A percentile compares a stretch with the other conserved stretches of the same genome.
Conservation (phyloP, 2,113 vertebrate species). For the Sorex araneus region DNA sequence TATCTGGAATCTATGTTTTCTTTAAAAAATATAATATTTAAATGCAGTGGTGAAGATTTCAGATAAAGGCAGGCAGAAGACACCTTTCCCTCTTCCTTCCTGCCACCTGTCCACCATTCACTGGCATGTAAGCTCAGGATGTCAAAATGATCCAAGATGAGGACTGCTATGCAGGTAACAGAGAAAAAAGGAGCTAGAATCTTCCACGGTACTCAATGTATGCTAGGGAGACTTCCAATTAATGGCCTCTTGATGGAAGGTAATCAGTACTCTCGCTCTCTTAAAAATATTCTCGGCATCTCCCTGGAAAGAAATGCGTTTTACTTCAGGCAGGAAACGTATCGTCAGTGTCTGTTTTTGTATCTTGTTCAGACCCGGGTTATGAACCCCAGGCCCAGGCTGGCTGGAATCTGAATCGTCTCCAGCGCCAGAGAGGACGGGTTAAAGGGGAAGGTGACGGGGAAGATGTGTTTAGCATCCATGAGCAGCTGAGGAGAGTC, state of each 20-base stretch:
- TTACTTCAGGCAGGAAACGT: conserved; percentile 74
- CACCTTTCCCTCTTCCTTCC: not conserved
- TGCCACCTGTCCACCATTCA: conserved; percentile 36
- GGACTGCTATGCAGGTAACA: conserved; percentile 63
- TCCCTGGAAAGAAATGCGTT: conserved; percentile 74
- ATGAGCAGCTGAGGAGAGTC: conserved; percentile 97
- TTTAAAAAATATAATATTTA: conserved; percentile 81
- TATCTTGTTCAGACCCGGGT: conserved; percentile 92
- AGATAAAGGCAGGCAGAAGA: conserved; percentile 82
- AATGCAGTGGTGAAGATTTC: conserved; percentile 84
- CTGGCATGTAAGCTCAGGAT: conserved; percentile 40
- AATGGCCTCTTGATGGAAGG: conserved; percentile 72
- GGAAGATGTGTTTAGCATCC: conserved; percentile 99
- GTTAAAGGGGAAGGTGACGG: conserved; percentile 98
- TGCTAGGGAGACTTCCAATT: conserved; percentile 76
- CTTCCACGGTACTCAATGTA: conserved; percentile 61
- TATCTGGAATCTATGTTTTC: conserved; percentile 50
- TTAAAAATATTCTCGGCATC: conserved; percentile 81
- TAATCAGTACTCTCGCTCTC: conserved; percentile 70
- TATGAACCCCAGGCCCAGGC: conserved; percentile 96
- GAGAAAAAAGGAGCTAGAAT: conserved; percentile 60
- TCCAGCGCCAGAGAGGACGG: conserved; percentile 97
- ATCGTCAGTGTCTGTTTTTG: conserved; percentile 55
- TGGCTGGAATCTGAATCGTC: conserved; percentile 98
- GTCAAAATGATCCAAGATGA: conserved; percentile 19